These are phyloP conservation scores for Sussaba pulchella DNA, from an alignment of 2,888 invertebrate genomes.

Conservation along the genomic window DNA sequence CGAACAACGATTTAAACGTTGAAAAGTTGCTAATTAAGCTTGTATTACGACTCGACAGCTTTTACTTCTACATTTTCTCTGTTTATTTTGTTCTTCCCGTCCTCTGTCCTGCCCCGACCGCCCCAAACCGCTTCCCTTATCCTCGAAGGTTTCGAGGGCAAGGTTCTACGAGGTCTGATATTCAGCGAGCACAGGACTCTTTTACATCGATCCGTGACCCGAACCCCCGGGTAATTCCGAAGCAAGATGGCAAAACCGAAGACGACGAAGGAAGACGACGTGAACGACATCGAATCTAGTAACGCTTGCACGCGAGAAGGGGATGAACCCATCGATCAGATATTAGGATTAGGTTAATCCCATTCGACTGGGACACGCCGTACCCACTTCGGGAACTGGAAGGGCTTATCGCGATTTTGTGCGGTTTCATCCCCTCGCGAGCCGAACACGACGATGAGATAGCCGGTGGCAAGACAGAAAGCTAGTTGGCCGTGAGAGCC, in stretches of 20 bases:
- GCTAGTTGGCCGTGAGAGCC: not conserved
- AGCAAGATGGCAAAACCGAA: not conserved
- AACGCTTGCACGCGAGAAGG: slow-evolving; percentile 54
- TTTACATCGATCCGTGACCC: slow-evolving; percentile 20
- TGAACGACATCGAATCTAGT: slow-evolving; percentile 28
- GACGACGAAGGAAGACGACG: slow-evolving; percentile 3
- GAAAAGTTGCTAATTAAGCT: too few species aligned
- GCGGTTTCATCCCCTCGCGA: slow-evolving; percentile 49
- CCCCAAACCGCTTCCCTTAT: too few species aligned
- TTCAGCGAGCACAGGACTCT: not conserved
- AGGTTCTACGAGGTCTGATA: too few species aligned
- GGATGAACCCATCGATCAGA: slow-evolving; percentile 73
- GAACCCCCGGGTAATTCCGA: not conserved
- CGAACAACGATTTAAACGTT: too few species aligned
- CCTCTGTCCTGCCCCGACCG: too few species aligned
- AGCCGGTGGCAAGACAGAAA: slow-evolving; percentile 15
- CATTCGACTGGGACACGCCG: slow-evolving; percentile 66
- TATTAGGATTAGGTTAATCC: slow-evolving; percentile 74
- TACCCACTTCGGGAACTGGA: slow-evolving; percentile 45
- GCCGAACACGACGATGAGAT: slow-evolving; percentile 24
- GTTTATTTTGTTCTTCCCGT: too few species aligned
- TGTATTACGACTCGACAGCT: too few species aligned
- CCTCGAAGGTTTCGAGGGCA: too few species aligned
- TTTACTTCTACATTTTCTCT: too few species aligned
- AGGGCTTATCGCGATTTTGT: slow-evolving; percentile 69